Evolutionary conservation across 2,113 vertebrate genomes (phyloP).

Genomic region (Cinclus cinclus): DNA sequence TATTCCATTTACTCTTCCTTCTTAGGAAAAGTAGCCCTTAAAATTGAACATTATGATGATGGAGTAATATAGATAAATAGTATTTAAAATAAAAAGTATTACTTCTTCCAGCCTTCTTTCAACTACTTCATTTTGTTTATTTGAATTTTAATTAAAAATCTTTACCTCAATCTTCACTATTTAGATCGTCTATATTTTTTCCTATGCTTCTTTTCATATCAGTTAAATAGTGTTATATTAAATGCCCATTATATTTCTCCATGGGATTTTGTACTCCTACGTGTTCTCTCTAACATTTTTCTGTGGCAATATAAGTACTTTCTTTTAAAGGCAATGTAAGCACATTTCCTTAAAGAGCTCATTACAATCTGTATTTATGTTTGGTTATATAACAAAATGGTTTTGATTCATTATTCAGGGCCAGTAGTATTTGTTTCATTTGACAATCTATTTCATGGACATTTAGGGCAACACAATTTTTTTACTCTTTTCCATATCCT

Average conservation of each 20-base stretch:
- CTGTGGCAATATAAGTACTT: neutral
- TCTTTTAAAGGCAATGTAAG: neutral
- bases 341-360: neutral
- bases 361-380: neutral
- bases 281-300: neutral
- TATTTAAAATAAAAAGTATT: neutral
- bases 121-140: neutral
- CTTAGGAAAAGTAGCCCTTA: neutral
- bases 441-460: neutral
- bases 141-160: neutral
- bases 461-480: neutral
- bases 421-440: neutral
- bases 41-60: neutral
- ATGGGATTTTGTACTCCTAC: neutral
- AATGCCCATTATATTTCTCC: neutral
- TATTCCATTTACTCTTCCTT: neutral
- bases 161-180: neutral
- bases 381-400: neutral
- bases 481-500: neutral
- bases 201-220: neutral
- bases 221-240: neutral
- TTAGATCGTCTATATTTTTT: neutral
- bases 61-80: neutral
- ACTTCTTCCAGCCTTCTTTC: neutral
- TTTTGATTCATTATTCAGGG: conserved; percentile 12